phyloP scores from a whole-genome alignment of 2,113 vertebrate species.

The Reinhardtius hippoglossoides region DNA sequence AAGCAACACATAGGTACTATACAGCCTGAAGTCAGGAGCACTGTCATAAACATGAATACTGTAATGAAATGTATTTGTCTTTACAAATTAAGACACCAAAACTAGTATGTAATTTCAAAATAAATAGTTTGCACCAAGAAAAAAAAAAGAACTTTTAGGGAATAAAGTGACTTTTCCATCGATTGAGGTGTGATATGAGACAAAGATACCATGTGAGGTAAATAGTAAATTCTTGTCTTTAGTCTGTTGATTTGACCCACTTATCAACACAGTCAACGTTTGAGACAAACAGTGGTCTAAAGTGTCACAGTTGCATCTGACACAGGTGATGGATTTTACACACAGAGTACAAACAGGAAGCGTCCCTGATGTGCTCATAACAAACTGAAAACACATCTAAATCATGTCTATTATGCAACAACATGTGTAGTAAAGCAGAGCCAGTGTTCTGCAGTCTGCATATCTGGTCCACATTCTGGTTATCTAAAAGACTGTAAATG shows the following conservation, averaged over 20 bases:
- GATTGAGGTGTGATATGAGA: too few species aligned
- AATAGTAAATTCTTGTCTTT: neutral
- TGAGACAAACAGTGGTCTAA: too few species aligned
- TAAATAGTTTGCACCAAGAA: too few species aligned
- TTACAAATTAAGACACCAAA: too few species aligned
- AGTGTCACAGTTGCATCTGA: neutral
- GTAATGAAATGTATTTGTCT: neutral
- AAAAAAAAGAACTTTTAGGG: too few species aligned
- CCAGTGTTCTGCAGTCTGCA: constrained; percentile 20
- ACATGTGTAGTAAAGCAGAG: constrained; percentile 1
- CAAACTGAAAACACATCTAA: constrained; percentile 1
- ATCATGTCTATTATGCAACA: neutral
- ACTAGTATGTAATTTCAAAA: too few species aligned
- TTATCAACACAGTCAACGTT: neutral
- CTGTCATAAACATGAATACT: constrained; percentile 1
- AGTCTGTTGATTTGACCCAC: neutral
- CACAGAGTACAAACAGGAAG: neutral
- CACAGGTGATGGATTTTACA: neutral
- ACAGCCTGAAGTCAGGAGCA: neutral
- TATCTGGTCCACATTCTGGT: constrained; percentile 22
- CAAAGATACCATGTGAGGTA: neutral
- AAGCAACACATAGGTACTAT: constrained; percentile 32
- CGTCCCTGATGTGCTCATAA: neutral
- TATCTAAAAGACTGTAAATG: constrained; percentile 32
- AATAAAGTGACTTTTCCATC: neutral